phyloP scores from a whole-genome alignment of 2,797 vertebrate species.

The Halcyon leucocephala region DNA sequence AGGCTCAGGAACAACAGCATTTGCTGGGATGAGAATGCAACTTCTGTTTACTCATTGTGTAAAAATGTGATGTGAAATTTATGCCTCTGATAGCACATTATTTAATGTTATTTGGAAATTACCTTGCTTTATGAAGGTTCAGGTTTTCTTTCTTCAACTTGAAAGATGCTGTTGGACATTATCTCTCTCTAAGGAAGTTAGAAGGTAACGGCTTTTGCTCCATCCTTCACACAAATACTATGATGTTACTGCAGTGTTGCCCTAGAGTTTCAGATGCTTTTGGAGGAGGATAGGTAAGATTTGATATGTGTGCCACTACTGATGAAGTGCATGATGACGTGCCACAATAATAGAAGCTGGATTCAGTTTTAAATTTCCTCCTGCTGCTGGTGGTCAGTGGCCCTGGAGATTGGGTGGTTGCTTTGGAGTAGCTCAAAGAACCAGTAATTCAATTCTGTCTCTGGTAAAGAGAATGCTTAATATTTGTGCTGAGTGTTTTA shows the following conservation, averaged over 20 bases:
- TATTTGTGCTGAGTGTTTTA: neutral
- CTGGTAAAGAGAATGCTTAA: neutral
- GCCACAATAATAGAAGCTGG: neutral
- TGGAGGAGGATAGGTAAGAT: neutral
- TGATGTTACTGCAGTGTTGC: neutral
- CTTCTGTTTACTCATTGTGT: neutral
- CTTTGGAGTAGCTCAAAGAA: neutral
- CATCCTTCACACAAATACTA: neutral
- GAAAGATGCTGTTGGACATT: neutral
- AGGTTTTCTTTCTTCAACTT: neutral
- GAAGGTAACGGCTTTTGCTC: neutral
- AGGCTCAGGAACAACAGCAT: neutral
- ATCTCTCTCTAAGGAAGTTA: neutral
- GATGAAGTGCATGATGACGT: rapidly evolving
- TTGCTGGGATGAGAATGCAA: neutral
- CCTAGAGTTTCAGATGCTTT: neutral
- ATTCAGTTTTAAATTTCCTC: neutral
- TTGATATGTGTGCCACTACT: neutral
- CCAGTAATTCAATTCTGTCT: neutral
- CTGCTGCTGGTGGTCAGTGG: neutral
- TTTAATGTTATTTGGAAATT: neutral
- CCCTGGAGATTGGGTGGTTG: neutral
- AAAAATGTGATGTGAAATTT: neutral
- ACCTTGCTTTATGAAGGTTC: neutral
- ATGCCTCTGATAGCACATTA: neutral